Evolutionary conservation across 2,797 vertebrate genomes (phyloP).

Genomic region (Nyctalus aviator): DNA sequence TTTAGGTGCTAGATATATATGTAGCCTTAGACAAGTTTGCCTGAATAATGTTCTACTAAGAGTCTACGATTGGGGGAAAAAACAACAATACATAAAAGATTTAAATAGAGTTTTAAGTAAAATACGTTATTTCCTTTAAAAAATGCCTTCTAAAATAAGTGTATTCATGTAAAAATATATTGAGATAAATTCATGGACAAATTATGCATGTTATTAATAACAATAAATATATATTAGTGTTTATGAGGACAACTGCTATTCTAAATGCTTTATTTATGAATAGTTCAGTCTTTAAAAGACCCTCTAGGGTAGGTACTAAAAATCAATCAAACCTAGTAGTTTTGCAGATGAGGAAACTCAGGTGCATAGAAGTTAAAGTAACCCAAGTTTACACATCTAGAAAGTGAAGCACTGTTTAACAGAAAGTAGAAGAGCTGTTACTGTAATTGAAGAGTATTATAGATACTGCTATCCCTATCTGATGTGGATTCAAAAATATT

Average conservation of each 20-base stretch:
- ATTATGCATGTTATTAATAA: conserved; percentile 13
- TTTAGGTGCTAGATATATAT: neutral
- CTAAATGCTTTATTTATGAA: conserved; percentile 12
- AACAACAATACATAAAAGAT: neutral
- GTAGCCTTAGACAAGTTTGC: neutral
- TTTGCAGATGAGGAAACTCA: conserved; percentile 46
- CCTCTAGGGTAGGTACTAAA: neutral
- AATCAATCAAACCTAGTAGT: neutral
- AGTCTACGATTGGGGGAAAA: neutral
- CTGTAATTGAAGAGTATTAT: conserved; percentile 45
- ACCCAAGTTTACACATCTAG: neutral
- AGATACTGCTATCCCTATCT: neutral
- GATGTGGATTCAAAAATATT: conserved; percentile 3
- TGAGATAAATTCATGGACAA: conserved; percentile 27
- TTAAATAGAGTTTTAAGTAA: conserved; percentile 1
- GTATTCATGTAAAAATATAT: conserved; percentile 33
- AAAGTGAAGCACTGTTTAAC: neutral
- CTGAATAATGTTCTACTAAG: neutral
- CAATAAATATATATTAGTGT: neutral
- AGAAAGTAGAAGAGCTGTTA: neutral
- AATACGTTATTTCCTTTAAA: neutral
- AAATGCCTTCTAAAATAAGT: neutral
- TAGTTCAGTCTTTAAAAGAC: neutral
- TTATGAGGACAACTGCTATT: neutral
- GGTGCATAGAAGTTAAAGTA: neutral